Base-by-base conservation (phyloP, 2,888 invertebrate species). In the Protophormia terraenovae region DNA sequence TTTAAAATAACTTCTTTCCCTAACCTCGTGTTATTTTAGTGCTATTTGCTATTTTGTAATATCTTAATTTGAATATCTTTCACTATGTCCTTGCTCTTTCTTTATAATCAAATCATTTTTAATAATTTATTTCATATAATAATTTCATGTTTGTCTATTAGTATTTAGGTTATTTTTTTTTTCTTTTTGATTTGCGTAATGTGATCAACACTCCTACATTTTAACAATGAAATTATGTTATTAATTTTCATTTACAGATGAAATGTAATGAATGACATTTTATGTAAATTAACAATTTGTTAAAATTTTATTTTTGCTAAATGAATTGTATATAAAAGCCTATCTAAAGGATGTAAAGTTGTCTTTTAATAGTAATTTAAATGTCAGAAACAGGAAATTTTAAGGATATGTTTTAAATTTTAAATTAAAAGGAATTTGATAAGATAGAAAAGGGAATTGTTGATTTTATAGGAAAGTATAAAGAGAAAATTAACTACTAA, bases 71-170 rank as follows among this genome's bases (percentile, higher is more conserved):
- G n/a, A n/a, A 27, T 27, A 14, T n/a, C 55, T 55, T 22, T 1
- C 24, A 24, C 27, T n/a, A 1, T 27, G 27, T 50, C 19, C 24
- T 53, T 53, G 10, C 8, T 10, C 16, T 58, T 29, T 29, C 29
- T 29, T 10, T 53, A 8, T 35, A 60, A 19, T 19, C 19, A 16
- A 60, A 60, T 60, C 16, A 35, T 12, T 32, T 32, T 60, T 60
- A 60, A 60, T 60, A 32, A 60, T 60, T 60, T 60, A 32, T 60
- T 60, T 60, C 7, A 32, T n/a, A n/a, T 60, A 32, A 53, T 24
- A 53, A 19, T 32, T 32, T 32, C 16, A 32, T 60, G 16, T 32
- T 60, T 60, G 60, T 14, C 16, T 19, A 19, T 7, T 19, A 16
- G 47, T 47, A 41, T 47, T 50, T 8, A 50, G 22, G 27, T 53